Base-by-base conservation (phyloP, 64 coral and sea anemone genomes). In the Montipora foliosa region DNA sequence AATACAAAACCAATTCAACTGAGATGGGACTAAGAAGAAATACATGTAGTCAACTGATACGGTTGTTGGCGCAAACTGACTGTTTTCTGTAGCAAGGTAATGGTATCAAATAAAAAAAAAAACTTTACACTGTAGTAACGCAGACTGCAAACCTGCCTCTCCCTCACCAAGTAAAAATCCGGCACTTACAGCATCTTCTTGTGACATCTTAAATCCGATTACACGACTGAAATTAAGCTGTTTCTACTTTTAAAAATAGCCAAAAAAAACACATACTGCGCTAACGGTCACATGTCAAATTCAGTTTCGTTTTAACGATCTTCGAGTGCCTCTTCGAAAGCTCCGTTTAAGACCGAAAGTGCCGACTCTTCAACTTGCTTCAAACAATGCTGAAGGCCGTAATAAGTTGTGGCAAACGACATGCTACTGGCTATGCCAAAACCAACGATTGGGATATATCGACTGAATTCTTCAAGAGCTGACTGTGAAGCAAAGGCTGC, bases 341-440 rank as follows among this genome's bases (percentile, higher is more conserved):
- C 61, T 83, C 83, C 78, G 0, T 44, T 29, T 5, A 91, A 17
- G 29, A 91, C 17, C 25, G 15, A n/a, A 15, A 81, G 8, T 15
- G 89, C 89, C 13, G 64, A 16, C 49, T 70, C 77, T 70, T 82
- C 89, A 12, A 91, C 60, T 7, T 82, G 20, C 15, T 83, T 17
- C 45, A 91, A 66, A 74, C 64, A 81, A 67, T 82, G 37, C 13
- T 57, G 21, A 19, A 91, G 79, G 29, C 64, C n/a, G 46, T 81
- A 57, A 55, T 91, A 91, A n/a, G 89, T 91, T 6, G 53, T 51
- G 57, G 58, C 76, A 67, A 91, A 81, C 5, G 89, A 91, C 77
- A 74, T 47, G 10, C 78, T 49, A 72, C 89, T 47, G 37, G 89
- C 89, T 16, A 91, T 73, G 1, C 24, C 78, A 9, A 62, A 68